These are phyloP conservation scores for Chloroceryle amazona DNA, from an alignment of 2,797 vertebrate species.

Conservation along the genomic window DNA sequence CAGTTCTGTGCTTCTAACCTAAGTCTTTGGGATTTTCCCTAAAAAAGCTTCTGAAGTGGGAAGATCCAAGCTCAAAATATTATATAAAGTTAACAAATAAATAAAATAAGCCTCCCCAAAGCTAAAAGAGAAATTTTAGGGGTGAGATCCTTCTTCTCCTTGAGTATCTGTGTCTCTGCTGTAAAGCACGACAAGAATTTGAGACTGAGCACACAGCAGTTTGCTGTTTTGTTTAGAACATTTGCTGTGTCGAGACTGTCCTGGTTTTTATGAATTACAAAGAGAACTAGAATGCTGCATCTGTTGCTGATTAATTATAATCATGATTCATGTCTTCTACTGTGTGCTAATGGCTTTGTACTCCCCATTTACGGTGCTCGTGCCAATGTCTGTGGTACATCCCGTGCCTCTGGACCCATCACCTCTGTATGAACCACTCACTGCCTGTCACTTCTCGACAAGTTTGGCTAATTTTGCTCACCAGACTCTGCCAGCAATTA, in stretches of 20 bases:
- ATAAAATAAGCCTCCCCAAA: background rate
- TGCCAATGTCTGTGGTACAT: background rate
- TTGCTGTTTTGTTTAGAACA: background rate
- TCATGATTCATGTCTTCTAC: background rate
- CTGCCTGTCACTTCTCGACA: background rate
- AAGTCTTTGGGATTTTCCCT: background rate
- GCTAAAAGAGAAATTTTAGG: background rate
- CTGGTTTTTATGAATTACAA: background rate
- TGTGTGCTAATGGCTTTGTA: background rate
- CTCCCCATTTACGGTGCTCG: background rate
- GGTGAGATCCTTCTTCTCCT: background rate
- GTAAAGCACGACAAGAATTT: background rate
- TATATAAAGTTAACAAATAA: background rate
- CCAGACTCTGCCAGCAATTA: conserved; percentile 14
- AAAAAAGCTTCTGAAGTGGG: background rate
- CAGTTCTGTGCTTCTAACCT: background rate
- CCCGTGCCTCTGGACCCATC: background rate
- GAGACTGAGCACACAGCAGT: background rate
- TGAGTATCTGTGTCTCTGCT: background rate
- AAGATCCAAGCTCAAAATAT: background rate
- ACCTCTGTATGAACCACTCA: background rate
- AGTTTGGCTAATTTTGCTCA: conserved; percentile 21
- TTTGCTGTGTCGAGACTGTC: background rate
- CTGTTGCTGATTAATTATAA: background rate
- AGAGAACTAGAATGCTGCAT: background rate